phyloP scores from a whole-genome alignment of 2,797 vertebrate species.

The Tolypeutes matacus region DNA sequence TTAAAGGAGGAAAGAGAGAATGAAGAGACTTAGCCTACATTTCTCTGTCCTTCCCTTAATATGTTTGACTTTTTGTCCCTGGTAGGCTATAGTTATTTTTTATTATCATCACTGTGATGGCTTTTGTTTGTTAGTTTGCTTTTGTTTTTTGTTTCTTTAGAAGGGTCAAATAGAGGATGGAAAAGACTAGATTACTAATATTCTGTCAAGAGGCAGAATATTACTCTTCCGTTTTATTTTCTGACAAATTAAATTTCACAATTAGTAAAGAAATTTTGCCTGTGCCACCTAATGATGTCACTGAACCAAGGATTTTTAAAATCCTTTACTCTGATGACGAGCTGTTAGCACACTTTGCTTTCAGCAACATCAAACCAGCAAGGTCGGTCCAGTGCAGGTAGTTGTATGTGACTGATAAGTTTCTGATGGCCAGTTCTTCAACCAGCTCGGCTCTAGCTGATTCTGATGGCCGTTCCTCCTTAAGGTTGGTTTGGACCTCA shows the following conservation, averaged over 20 bases:
- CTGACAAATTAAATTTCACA: slow-evolving; percentile 52
- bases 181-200: slow-evolving; percentile 32
- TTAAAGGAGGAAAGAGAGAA: slow-evolving; percentile 3
- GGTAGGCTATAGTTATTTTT: background rate
- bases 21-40: background rate
- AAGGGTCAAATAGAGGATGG: slow-evolving; percentile 41
- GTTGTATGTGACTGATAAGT: background rate
- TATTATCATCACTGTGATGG: background rate
- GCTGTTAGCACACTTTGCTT: background rate
- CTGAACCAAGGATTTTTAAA: slow-evolving; percentile 18
- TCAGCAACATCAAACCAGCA: background rate
- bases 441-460: background rate
- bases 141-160: slow-evolving; percentile 15
- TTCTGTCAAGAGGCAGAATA: background rate
- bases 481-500: slow-evolving; percentile 48
- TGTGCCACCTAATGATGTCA: background rate
- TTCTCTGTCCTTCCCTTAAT: background rate
- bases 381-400: background rate
- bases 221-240: slow-evolving; percentile 16
- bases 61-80: background rate
- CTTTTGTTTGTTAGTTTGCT: background rate
- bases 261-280: slow-evolving; percentile 25
- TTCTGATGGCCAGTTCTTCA: background rate
- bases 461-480: slow-evolving; percentile 7
- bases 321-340: background rate